Evolutionary conservation across 92 coral and sea anemone genomes (phyloP).

Genomic region (Zoanthus solanderi): DNA sequence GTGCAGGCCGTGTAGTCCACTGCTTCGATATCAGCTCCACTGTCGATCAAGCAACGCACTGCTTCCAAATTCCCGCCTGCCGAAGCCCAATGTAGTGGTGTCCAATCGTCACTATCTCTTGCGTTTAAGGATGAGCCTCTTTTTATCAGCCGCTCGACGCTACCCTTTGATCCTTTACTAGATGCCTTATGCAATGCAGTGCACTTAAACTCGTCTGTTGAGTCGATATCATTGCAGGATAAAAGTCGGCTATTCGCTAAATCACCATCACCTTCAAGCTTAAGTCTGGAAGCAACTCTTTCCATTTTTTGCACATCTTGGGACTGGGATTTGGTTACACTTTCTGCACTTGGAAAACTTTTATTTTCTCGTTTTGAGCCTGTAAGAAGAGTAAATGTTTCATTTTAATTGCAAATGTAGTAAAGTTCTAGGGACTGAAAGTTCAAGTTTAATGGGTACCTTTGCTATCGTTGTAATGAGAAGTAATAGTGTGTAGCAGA

Average conservation of each 20-base stretch:
- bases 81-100: constrained; percentile 10
- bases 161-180: neutral
- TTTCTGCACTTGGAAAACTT: neutral
- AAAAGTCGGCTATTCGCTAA: no score
- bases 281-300: no score
- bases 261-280: no score
- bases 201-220: neutral
- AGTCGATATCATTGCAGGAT: neutral
- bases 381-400: neutral
- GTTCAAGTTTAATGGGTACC: neutral
- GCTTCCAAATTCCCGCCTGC: neutral
- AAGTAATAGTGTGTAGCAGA: no score
- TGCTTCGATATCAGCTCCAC: constrained; percentile 25
- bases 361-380: neutral
- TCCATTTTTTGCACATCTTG: neutral
- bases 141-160: neutral
- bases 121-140: neutral
- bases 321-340: neutral
- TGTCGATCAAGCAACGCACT: constrained; percentile 9
- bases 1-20: neutral
- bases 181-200: constrained; percentile 4
- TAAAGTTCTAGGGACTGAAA: neutral
- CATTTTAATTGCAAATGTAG: neutral
- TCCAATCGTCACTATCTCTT: constrained; percentile 6
- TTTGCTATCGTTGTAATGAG: neutral